Evolutionary conservation across 2,113 vertebrate genomes (phyloP).

Genomic region (Junco hyemalis): DNA sequence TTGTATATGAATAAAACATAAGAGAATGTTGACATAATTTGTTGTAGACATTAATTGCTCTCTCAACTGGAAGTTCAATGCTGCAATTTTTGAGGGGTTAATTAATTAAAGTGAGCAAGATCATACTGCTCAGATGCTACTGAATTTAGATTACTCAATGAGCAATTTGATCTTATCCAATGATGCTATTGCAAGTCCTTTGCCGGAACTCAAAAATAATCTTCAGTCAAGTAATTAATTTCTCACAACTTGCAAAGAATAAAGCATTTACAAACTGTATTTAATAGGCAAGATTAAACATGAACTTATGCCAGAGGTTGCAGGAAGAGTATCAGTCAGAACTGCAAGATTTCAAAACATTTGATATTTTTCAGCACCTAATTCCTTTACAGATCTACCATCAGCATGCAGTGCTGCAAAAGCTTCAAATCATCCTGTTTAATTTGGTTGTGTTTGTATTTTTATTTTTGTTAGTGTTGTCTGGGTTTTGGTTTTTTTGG

Average conservation of each 20-base stretch:
- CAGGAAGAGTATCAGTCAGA: background rate
- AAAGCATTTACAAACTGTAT: background rate
- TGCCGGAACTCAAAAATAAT: background rate
- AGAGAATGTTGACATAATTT: conserved; percentile 65
- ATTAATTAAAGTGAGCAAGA: conserved; percentile 57
- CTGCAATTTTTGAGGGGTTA: conserved; percentile 52
- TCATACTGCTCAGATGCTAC: conserved; percentile 4
- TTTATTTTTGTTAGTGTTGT: background rate
- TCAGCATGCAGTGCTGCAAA: background rate
- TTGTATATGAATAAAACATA: conserved; percentile 69
- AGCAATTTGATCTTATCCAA: conserved; percentile 23
- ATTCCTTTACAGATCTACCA: background rate
- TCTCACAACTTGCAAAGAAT: background rate
- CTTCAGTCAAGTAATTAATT: conserved; percentile 28
- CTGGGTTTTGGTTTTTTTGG: too few species aligned
- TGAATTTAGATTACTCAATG: conserved; percentile 34
- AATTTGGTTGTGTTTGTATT: background rate
- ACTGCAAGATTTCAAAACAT: background rate
- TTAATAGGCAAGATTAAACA: background rate
- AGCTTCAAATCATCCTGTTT: background rate
- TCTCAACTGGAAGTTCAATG: conserved; percentile 33
- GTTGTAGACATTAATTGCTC: conserved; percentile 57
- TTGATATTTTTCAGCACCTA: background rate
- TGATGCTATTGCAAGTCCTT: background rate
- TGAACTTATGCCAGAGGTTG: background rate